phyloP scores from a whole-genome alignment of 1,140 invertebrate genomes.

The Rhizoglyphus robini region DNA sequence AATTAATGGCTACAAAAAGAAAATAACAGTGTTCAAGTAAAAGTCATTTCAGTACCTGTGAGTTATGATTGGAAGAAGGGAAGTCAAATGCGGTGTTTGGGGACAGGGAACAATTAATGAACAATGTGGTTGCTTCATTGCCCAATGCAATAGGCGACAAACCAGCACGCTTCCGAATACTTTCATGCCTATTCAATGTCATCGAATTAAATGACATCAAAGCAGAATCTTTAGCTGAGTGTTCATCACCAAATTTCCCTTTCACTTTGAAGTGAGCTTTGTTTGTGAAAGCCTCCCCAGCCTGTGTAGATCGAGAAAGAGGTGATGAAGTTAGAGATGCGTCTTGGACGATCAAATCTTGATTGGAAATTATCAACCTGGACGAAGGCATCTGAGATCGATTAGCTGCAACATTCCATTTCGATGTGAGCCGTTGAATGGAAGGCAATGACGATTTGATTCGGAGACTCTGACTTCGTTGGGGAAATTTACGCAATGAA shows the following conservation, averaged over 20 bases:
- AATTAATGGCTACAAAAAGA: not conserved
- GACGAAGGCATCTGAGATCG: not conserved
- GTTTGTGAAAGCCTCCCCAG: too few species aligned
- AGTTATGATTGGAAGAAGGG: not conserved
- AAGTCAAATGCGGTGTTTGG: not conserved
- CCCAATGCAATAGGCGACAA: not conserved
- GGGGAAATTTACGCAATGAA: not conserved
- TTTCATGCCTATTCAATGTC: not conserved
- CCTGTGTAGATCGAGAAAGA: not conserved
- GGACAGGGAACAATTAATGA: not conserved
- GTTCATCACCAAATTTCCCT: not conserved
- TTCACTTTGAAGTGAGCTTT: too few species aligned
- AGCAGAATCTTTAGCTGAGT: not conserved
- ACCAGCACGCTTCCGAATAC: not conserved
- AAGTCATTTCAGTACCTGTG: not conserved
- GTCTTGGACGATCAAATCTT: constrained; percentile 3
- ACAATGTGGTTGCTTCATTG: not conserved
- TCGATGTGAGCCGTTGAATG: not conserved
- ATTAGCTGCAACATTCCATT: not conserved
- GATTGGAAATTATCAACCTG: not conserved
- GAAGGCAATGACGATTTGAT: not conserved
- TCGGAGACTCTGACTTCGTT: not conserved
- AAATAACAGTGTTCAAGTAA: not conserved
- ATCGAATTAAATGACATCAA: not conserved
- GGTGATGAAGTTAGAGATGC: not conserved